Evolutionary conservation across 2,888 invertebrate species (phyloP).

Genomic region (Chaitophorus viminalis): DNA sequence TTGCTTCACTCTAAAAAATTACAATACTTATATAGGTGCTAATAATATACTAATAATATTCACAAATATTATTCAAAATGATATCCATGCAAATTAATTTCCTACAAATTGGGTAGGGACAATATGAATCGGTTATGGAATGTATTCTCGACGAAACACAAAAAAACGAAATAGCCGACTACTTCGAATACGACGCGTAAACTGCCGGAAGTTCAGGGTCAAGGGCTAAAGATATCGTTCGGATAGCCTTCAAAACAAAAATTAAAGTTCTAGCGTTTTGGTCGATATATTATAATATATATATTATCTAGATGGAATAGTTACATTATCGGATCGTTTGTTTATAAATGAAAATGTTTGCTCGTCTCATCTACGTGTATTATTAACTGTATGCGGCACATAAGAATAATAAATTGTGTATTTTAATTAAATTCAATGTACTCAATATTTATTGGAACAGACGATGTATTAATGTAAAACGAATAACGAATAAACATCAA

Average conservation of each 20-base stretch:
- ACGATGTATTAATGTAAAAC: neutral
- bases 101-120: too few relatives aligned
- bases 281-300: too few relatives aligned
- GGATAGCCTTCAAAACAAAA: slow-evolving; percentile 39
- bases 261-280: neutral
- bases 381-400: neutral
- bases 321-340: neutral
- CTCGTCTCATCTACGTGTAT: neutral
- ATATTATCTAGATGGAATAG: too few relatives aligned
- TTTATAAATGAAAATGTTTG: too few relatives aligned
- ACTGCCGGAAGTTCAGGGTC: slow-evolving; percentile 52
- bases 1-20: too few relatives aligned
- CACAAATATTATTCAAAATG: too few relatives aligned
- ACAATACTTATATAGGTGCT: too few relatives aligned
- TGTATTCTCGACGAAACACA: neutral
- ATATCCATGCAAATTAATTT: too few relatives aligned
- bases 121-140: neutral
- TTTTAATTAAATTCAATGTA: neutral
- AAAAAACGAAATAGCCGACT: neutral
- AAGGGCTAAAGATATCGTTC: slow-evolving; percentile 6
- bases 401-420: neutral
- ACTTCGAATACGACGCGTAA: slow-evolving; percentile 13
- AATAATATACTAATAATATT: too few relatives aligned
- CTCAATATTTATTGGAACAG: neutral
- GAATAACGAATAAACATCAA: neutral